phyloP scores from a whole-genome alignment of 2,797 vertebrate species.

The Gadopsis bispinosus region DNA sequence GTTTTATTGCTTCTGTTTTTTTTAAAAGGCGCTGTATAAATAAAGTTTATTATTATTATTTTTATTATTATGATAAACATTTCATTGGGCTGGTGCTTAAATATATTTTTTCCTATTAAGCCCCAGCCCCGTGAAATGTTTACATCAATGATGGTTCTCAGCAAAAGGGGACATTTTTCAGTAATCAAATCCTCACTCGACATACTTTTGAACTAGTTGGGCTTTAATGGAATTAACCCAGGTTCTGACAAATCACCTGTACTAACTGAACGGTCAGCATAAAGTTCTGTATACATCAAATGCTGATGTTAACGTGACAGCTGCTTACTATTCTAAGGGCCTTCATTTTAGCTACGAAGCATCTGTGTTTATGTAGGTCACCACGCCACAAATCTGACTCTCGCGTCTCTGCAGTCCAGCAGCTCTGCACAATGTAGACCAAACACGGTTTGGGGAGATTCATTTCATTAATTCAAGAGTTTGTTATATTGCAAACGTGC shows the following conservation, averaged over 20 bases:
- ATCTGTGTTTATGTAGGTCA: constrained; percentile 37
- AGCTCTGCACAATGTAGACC: not conserved
- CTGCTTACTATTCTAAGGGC: not conserved
- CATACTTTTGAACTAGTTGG: accelerated
- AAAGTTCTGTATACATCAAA: not conserved
- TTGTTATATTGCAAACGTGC: not conserved
- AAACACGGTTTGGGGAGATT: accelerated
- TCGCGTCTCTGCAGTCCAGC: not conserved
- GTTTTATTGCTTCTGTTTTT: too few species aligned
- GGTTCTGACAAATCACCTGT: not conserved
- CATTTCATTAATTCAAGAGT: not conserved
- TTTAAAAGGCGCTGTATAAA: too few species aligned
- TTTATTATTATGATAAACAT: too few species aligned
- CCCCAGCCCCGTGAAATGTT: not conserved
- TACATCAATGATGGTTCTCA: not conserved
- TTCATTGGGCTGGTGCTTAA: too few species aligned
- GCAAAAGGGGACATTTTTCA: too few species aligned
- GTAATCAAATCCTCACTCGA: not conserved
- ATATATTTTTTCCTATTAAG: too few species aligned
- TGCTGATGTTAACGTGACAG: not conserved
- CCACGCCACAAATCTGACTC: not conserved
- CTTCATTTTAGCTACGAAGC: not conserved
- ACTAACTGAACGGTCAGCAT: too few species aligned
- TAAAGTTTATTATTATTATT: too few species aligned
- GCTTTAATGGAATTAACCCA: not conserved